A percentile compares a stretch with the other conserved stretches of the same genome.
phyloP scores from a whole-genome alignment of 2,113 vertebrate genomes.

The Callorhinus ursinus region DNA sequence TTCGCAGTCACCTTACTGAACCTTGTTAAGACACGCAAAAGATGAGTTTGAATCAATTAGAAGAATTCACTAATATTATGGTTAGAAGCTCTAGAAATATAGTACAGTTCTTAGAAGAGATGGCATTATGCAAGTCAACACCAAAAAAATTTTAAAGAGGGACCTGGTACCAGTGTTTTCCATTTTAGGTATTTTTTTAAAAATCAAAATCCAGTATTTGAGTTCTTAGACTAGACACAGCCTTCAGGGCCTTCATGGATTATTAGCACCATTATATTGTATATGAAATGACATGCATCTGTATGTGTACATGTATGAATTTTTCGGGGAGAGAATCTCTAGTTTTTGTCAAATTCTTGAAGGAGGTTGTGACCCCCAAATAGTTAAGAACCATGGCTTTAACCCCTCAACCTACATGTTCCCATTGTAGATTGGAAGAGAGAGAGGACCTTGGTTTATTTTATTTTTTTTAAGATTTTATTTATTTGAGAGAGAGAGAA shows the following conservation, averaged over 20 bases:
- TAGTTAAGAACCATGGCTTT: constrained; percentile 2
- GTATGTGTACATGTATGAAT: background rate
- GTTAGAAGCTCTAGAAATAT: background rate
- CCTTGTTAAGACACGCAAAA: background rate
- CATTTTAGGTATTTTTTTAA: background rate
- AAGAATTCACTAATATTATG: background rate
- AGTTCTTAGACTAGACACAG: background rate
- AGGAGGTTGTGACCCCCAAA: background rate
- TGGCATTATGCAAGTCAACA: background rate
- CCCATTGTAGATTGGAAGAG: background rate
- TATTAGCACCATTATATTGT: background rate
- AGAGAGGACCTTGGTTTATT: background rate
- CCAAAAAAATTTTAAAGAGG: background rate
- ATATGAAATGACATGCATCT: background rate
- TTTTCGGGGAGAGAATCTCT: background rate
- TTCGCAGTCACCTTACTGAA: background rate
- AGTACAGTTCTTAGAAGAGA: background rate
- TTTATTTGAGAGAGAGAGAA: too few species aligned
- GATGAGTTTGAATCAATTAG: background rate
- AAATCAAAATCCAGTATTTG: background rate
- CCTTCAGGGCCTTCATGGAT: background rate
- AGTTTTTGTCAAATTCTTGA: constrained; percentile 2
- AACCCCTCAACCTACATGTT: background rate
- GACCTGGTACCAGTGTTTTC: background rate
- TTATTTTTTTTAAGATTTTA: background rate